These are phyloP conservation scores for Battus philenor DNA, from an alignment of 1,140 invertebrate genomes.

Conservation along the genomic window DNA sequence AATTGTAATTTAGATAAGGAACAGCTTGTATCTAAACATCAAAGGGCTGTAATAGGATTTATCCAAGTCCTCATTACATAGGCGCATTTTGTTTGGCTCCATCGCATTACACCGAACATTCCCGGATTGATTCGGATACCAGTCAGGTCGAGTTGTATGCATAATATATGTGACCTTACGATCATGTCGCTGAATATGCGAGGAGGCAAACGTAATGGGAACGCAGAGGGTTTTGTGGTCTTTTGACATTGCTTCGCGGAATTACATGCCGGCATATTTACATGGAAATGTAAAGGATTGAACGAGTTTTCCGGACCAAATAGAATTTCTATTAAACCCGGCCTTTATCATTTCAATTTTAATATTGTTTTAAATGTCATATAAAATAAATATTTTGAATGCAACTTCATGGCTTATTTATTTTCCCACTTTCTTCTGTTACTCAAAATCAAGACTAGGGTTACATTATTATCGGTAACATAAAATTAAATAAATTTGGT, in stretches of 20 bases:
- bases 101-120: slow-evolving; percentile 33
- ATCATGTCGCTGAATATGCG: slow-evolving; percentile 31
- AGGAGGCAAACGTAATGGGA: slow-evolving; percentile 24
- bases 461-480: no score
- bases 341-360: background rate
- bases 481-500: no score
- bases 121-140: slow-evolving; percentile 45
- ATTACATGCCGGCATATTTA: slow-evolving; percentile 41
- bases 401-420: no score
- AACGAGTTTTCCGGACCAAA: slow-evolving; percentile 16
- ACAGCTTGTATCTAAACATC: slow-evolving; percentile 18
- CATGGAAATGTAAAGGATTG: slow-evolving; percentile 38
- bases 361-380: no score
- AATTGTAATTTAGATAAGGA: no score
- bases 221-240: slow-evolving; percentile 32
- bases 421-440: no score
- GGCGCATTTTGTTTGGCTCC: slow-evolving; percentile 33
- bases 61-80: slow-evolving; percentile 33
- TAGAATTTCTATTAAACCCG: slow-evolving; percentile 2
- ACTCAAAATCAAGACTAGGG: no score
- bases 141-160: slow-evolving; percentile 40
- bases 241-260: slow-evolving; percentile 34
- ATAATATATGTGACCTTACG: slow-evolving; percentile 56
- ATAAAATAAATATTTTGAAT: no score
- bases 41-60: slow-evolving; percentile 26